Evolutionary conservation across 1,140 invertebrate genomes (phyloP).

Genomic region (Hormaphis cornu): DNA sequence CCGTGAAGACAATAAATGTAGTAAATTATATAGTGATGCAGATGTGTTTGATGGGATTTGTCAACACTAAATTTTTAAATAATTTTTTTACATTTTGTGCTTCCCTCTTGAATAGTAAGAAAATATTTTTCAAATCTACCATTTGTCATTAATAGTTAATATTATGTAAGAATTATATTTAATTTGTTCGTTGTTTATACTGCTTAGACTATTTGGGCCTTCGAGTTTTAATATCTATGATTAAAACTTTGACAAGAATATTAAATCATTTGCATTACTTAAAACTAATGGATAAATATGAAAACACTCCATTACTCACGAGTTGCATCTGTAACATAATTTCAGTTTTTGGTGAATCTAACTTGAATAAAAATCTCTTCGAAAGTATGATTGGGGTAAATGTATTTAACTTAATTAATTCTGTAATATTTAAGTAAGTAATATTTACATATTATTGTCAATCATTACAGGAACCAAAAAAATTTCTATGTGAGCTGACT

Average conservation of each 20-base stretch:
- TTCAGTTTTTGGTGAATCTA: conserved; percentile 2
- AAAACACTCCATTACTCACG: not conserved
- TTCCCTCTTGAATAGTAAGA: conserved; percentile 11
- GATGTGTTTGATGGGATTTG: not conserved
- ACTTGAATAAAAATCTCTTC: conserved; percentile 1
- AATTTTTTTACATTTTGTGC: not conserved
- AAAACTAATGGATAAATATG: not conserved
- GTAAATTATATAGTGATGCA: not conserved
- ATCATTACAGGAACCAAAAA: not conserved
- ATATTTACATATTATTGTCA: not conserved
- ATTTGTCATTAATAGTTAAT: not conserved
- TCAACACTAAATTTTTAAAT: not conserved
- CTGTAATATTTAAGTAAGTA: not conserved
- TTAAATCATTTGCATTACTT: conserved; percentile 1
- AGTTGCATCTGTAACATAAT: not conserved
- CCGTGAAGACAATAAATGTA: not conserved
- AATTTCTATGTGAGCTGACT: not conserved
- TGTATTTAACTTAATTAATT: too few species aligned
- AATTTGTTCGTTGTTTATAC: not conserved
- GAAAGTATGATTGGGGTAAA: conserved; percentile 11
- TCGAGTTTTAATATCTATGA: not conserved
- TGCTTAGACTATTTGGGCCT: not conserved
- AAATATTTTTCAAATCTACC: too few species aligned
- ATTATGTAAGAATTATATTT: not conserved
- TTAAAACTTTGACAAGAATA: not conserved